Conservation (phyloP, 2,888 invertebrate species). For the Dilophus febrilis region DNA sequence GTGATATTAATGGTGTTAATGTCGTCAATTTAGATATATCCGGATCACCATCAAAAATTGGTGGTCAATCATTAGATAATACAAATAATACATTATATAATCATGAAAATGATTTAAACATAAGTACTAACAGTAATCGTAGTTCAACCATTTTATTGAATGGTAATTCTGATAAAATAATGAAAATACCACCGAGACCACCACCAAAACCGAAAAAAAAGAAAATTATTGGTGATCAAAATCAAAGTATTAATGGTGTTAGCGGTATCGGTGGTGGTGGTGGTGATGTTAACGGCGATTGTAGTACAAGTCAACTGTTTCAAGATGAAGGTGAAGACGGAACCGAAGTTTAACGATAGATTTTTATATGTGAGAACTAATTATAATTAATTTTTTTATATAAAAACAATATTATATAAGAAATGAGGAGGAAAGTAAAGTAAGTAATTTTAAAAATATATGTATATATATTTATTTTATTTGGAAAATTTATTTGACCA, state of each 20-base stretch:
- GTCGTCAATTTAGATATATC: no score
- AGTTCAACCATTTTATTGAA: slow-evolving; percentile 30
- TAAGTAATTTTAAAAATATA: no score
- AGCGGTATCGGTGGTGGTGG: no score
- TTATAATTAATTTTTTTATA: no score
- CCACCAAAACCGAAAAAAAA: slow-evolving; percentile 74
- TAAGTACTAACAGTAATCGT: slow-evolving; percentile 13
- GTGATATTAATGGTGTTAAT: no score
- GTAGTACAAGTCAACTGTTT: slow-evolving; percentile 54
- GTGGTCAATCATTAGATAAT: slow-evolving; percentile 21
- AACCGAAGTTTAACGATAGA: slow-evolving; percentile 72
- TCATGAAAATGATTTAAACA: slow-evolving; percentile 18
- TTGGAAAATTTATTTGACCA: no score
- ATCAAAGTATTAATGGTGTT: no score
- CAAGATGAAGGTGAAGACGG: slow-evolving; percentile 82
- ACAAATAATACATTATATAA: slow-evolving; percentile 18
- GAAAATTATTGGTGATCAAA: not conserved
- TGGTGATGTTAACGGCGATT: slow-evolving; percentile 6
- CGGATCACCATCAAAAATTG: slow-evolving; percentile 36
- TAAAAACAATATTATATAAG: no score
- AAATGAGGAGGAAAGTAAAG: no score
- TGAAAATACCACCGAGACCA: slow-evolving; percentile 66
- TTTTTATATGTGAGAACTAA: no score
- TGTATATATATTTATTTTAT: no score
- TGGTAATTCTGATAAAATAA: slow-evolving; percentile 20